These are phyloP conservation scores for Brachionus angularis DNA, from an alignment of 1,140 invertebrate species.

Conservation along the genomic window DNA sequence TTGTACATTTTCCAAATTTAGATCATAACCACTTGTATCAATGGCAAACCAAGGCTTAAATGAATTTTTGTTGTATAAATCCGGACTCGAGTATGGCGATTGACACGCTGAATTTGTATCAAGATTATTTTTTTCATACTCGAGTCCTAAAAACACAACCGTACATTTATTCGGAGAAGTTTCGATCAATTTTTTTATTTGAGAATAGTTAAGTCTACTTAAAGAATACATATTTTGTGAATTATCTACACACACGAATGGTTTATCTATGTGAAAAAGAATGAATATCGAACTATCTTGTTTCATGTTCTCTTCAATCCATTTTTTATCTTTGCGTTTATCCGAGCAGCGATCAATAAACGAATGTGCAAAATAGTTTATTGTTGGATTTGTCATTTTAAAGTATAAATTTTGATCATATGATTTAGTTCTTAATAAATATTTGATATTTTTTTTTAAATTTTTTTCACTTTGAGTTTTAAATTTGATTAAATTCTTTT, in stretches of 20 bases:
- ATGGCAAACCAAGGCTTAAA: slow-evolving; percentile 27
- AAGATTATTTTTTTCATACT: slow-evolving; percentile 9
- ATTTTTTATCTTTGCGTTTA: slow-evolving; percentile 5
- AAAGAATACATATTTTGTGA: slow-evolving; percentile 26
- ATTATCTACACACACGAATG: slow-evolving; percentile 27
- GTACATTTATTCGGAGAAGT: not conserved
- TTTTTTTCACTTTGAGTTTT: slow-evolving; percentile 26
- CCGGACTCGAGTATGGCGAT: slow-evolving; percentile 17
- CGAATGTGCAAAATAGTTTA: slow-evolving; percentile 43
- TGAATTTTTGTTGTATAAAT: not conserved
- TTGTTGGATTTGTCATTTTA: slow-evolving; percentile 28
- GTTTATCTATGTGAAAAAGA: slow-evolving; percentile 38
- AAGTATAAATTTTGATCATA: slow-evolving; percentile 26
- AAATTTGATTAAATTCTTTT: slow-evolving; percentile 28
- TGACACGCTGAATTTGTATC: not conserved
- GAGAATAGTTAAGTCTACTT: slow-evolving; percentile 19
- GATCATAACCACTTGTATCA: slow-evolving; percentile 28
- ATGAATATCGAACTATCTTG: slow-evolving; percentile 7
- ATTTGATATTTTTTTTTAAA: slow-evolving; percentile 33
- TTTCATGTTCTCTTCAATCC: slow-evolving; percentile 6
- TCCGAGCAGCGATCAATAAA: slow-evolving; percentile 40
- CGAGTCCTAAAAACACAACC: slow-evolving; percentile 12
- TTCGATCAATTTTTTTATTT: slow-evolving; percentile 18
- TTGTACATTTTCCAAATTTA: slow-evolving; percentile 4
- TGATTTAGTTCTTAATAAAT: slow-evolving; percentile 35